Percentiles rank a stretch among this genome's conserved stretches.
Conservation (phyloP, 2,888 invertebrate genomes). For the Uloborus plumipes region DNA sequence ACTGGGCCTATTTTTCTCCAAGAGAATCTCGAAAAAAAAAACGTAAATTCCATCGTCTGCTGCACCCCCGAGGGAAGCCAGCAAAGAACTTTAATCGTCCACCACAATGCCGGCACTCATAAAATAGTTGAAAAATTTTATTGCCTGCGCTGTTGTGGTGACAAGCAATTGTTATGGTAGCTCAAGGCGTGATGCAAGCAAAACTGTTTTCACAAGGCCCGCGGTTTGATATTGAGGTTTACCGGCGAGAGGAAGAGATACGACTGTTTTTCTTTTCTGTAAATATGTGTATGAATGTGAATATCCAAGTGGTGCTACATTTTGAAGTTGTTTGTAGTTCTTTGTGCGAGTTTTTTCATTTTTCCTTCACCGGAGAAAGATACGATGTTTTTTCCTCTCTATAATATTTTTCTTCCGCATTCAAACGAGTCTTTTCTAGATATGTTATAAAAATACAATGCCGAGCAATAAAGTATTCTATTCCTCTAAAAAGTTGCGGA, state of each 20-base stretch:
- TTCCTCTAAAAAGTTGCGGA: neutral
- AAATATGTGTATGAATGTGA: no score
- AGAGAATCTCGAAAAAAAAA: neutral
- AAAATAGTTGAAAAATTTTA: conserved; percentile 50
- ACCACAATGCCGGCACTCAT: conserved; percentile 29
- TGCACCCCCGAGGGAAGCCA: neutral
- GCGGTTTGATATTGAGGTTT: conserved; percentile 39
- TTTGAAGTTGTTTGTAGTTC: no score
- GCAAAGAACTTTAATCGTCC: conserved; percentile 27
- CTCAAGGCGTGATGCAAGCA: conserved; percentile 9
- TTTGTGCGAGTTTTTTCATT: no score
- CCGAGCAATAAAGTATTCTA: conserved; percentile 53
- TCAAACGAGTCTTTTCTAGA: neutral
- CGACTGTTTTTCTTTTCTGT: conserved; percentile 35
- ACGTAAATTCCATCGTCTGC: conserved; percentile 30
- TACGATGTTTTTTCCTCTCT: conserved; percentile 1
- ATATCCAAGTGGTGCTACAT: no score
- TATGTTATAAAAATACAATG: conserved; percentile 46
- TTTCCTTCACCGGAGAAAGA: neutral
- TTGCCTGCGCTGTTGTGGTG: conserved; percentile 28
- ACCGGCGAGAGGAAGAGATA: conserved; percentile 33
- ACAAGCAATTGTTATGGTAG: conserved; percentile 46
- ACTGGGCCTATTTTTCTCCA: no score
- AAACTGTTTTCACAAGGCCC: neutral
- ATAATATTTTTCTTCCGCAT: neutral